Conservation (phyloP, 2,113 vertebrate genomes). For the Tricholaema leucomelas region DNA sequence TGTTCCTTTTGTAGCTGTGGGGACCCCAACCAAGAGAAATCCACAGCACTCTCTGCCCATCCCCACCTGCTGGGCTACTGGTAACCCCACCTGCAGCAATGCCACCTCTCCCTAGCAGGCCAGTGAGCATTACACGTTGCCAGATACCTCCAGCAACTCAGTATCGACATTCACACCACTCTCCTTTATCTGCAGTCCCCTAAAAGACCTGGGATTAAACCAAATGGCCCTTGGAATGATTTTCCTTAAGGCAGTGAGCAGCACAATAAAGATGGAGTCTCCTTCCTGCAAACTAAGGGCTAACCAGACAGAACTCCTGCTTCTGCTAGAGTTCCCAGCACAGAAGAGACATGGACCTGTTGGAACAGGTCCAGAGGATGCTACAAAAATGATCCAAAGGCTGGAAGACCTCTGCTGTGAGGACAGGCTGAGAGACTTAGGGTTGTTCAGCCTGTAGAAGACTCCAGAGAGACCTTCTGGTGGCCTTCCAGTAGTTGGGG, state of each 20-base stretch:
- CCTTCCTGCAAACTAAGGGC: background rate
- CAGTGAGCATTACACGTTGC: accelerated
- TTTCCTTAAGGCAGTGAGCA: background rate
- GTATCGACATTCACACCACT: accelerated
- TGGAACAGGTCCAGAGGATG: too few species aligned
- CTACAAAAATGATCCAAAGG: too few species aligned
- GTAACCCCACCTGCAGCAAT: background rate
- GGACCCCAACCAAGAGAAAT: background rate
- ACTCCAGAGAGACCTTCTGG: too few species aligned
- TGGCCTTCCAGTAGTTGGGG: too few species aligned
- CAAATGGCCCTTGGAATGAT: background rate
- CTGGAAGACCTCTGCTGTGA: too few species aligned
- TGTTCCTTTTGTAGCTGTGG: background rate
- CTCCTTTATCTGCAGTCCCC: background rate
- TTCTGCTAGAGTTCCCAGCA: background rate
- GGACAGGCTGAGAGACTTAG: too few species aligned
- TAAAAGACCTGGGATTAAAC: background rate
- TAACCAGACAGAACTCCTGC: background rate
- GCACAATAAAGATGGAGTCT: background rate
- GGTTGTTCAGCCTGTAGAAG: too few species aligned
- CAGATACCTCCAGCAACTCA: background rate
- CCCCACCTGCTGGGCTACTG: background rate
- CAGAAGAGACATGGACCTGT: too few species aligned
- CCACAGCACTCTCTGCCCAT: background rate
- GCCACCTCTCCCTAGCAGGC: background rate